phyloP scores from a whole-genome alignment of 2,888 invertebrate species.

The Gandaritis pyraliata region DNA sequence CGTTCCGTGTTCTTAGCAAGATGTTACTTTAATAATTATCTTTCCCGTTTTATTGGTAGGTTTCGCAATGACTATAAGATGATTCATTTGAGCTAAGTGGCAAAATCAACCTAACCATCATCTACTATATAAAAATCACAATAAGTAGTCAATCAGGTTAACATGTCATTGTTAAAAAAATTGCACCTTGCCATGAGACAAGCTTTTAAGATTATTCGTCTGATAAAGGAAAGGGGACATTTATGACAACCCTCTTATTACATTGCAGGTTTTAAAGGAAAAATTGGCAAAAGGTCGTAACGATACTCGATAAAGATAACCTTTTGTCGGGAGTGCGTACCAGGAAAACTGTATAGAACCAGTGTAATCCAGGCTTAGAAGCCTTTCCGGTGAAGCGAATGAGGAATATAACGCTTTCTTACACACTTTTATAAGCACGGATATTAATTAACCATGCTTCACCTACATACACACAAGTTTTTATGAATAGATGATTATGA shows the following conservation, averaged over 20 bases:
- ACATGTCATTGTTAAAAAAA: too few species aligned
- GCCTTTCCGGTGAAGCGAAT: conserved; percentile 44
- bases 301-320: conserved; percentile 43
- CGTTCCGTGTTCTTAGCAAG: neutral
- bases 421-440: conserved; percentile 1
- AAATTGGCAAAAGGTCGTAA: conserved; percentile 32
- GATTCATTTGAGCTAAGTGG: too few species aligned
- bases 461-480: too few species aligned
- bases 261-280: conserved; percentile 35
- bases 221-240: conserved; percentile 8
- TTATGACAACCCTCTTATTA: conserved; percentile 40
- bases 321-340: conserved; percentile 47
- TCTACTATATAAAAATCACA: too few species aligned
- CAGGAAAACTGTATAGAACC: conserved; percentile 49
- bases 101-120: too few species aligned
- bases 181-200: neutral
- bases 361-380: conserved; percentile 65
- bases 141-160: too few species aligned
- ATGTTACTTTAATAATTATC: neutral
- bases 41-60: neutral
- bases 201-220: conserved; percentile 5
- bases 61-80: neutral
- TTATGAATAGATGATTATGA: too few species aligned
- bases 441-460: neutral
- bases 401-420: conserved; percentile 17